Conservation (phyloP, 1,140 invertebrate genomes). For the Aphelenchoides fujianensis region DNA sequence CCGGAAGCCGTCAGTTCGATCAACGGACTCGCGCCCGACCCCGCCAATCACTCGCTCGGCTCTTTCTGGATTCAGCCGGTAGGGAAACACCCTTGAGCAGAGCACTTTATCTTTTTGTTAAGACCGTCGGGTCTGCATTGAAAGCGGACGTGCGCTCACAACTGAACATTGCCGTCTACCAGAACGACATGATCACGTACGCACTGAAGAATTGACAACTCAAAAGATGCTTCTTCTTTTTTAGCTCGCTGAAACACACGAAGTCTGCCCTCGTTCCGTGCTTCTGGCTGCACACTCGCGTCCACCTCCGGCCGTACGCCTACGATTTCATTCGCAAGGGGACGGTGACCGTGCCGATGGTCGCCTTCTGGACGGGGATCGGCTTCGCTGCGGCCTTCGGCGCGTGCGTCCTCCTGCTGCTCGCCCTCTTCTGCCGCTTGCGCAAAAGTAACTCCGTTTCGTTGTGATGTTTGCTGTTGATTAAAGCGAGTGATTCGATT, state of each 20-base stretch:
- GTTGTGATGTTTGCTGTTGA: too few species aligned
- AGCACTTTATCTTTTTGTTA: too few species aligned
- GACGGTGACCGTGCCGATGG: slow-evolving; percentile 8
- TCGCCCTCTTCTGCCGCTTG: too few species aligned
- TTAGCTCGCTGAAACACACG: slow-evolving; percentile 7
- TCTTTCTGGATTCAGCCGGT: slow-evolving; percentile 14
- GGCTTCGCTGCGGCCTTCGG: too few species aligned
- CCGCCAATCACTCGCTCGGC: background rate
- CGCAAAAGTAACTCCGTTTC: too few species aligned
- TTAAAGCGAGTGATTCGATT: too few species aligned
- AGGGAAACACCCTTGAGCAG: too few species aligned
- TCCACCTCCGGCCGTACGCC: slow-evolving; percentile 1
- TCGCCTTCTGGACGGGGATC: slow-evolving; percentile 5
- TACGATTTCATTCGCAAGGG: slow-evolving; percentile 4
- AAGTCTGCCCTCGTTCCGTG: background rate
- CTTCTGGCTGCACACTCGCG: slow-evolving; percentile 13
- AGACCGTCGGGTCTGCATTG: slow-evolving; percentile 12
- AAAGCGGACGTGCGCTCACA: slow-evolving; percentile 6
- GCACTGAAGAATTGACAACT: background rate
- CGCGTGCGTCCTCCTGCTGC: too few species aligned
- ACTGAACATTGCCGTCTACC: slow-evolving; percentile 16
- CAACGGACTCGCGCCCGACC: background rate
- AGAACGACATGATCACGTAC: slow-evolving; percentile 2
- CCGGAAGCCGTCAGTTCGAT: slow-evolving; percentile 6
- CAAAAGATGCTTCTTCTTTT: background rate